Evolutionary conservation across 2,797 vertebrate genomes (phyloP).

Genomic region (Rhincodon typus): DNA sequence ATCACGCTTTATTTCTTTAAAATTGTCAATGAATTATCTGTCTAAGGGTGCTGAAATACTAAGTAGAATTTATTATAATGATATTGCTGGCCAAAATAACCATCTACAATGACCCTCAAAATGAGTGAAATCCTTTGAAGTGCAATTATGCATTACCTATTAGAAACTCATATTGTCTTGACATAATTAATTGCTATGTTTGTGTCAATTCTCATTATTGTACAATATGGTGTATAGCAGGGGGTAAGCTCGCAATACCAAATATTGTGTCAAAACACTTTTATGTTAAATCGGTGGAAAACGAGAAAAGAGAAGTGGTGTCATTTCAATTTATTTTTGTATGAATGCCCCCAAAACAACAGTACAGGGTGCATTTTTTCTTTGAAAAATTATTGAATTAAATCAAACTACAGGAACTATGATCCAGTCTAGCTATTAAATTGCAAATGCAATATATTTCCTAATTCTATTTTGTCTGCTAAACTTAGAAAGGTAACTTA

Average conservation of each 20-base stretch:
- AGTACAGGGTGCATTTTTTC: background rate
- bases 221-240: background rate
- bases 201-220: background rate
- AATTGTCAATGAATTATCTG: slow-evolving; percentile 66
- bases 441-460: background rate
- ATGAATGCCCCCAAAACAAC: background rate
- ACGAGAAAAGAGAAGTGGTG: background rate
- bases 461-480: background rate
- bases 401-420: background rate
- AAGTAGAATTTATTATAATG: slow-evolving; percentile 47
- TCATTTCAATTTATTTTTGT: slow-evolving; percentile 8
- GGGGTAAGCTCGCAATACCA: background rate
- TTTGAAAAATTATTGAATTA: background rate
- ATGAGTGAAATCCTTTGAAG: background rate
- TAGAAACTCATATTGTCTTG: background rate
- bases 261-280: background rate
- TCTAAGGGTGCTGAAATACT: slow-evolving; percentile 50
- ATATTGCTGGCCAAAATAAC: slow-evolving; percentile 35
- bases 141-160: background rate
- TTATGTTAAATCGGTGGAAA: background rate
- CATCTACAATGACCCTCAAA: background rate
- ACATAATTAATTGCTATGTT: background rate
- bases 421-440: background rate
- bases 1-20: slow-evolving; percentile 54
- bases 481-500: background rate